Base-by-base conservation (phyloP, 2,797 vertebrate genomes). In the Eidolon dupreanum region DNA sequence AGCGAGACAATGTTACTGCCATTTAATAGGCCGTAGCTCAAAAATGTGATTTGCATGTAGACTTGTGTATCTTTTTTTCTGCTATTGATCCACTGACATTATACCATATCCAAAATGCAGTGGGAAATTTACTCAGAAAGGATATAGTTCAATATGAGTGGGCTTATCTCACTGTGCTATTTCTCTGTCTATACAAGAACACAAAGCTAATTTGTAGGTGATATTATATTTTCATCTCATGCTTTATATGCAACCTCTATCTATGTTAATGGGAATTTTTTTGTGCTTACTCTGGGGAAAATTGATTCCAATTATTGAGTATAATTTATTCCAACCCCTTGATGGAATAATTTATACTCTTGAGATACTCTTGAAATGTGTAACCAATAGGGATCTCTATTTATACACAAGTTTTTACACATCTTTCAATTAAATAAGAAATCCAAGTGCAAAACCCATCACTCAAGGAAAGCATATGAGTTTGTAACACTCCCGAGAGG, bases 301-400 rank as follows among this genome's bases (percentile, higher is more conserved):
- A 97, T 96, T 97, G 97, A 97, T 97, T 98, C 98, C 98, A 98
- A 98, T 98, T 98, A 98, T 98, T 98, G 98, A 98, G 98, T 98
- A 98, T 98, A 98, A 98, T 98, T 98, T 98, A 98, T 98, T 98
- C 98, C 98, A 98, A 98, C 90, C 97, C 98, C 98, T 98, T 91
- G 70, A 98, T 98, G 97, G 98, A 98, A 98, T 98, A 98, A 98
- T 98, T 98, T 98, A 98, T 98, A 98, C 98, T 98, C 98, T 98
- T 98, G 98, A 98, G 98, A 97, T 98, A 98, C 98, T 98, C 98
- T 98, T 98, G 98, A 98, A 98, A 98, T 97, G 97, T 98, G 97
- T 98, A 98, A 95, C 98, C 98, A 98, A 98, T 97, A 97, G 98
- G 98, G 98, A 98, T 97, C 98, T 98, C 98, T 98, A 98, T 98